Base-by-base conservation (phyloP, 2,797 vertebrate species). In the Neopelma chrysocephalum region DNA sequence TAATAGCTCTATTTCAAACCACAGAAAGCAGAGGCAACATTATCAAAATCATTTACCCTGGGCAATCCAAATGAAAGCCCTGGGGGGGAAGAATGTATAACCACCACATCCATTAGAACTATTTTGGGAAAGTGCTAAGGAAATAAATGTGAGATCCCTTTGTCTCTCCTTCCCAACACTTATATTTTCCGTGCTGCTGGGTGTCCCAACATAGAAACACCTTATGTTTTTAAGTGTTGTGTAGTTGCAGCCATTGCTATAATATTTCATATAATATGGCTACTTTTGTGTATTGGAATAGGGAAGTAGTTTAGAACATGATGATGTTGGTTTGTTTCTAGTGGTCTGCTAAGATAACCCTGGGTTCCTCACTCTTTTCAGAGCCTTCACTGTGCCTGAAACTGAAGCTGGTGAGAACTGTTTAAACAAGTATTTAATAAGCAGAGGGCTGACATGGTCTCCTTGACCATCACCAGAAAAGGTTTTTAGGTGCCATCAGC, bases 1-100 rank as follows among this genome's bases (percentile, higher is more conserved):
- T 88, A 94, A 90, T 76, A 87, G 80, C n/a, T 80, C 51, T 56
- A 40, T 91, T 96, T 87, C 69, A 53, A 89, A 64, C 32, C 86
- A 75, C 81, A 94, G 89, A 90, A 93, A 95, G 50, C 64, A 81
- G 58, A 60, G 68, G 75, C 76, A 78, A 73, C 60, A 80, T 86
- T 84, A 89, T 93, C 71, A 91, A 71, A 96, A 72, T 92, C 10
- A 42, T 60, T 71, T 89, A 91, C 82, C 66, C n/a, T 16, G 29
- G 50, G 57, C 53, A 88, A 91, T 73, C 42, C 86, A 95, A 89
- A 87, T 78, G 47, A 45, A 82, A 50, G 38, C 86, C 66, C 82
- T 23, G 11, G 34, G 54, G 31, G 5, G 18, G 26, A 71, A 62
- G 77, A 51, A 78, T 65, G 40, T 71, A n/a, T 40, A 61, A 34